Evolutionary conservation across 2,113 vertebrate species (phyloP), one percentile per base, ranked within the genome.

Genomic region (Octodon degus): DNA sequence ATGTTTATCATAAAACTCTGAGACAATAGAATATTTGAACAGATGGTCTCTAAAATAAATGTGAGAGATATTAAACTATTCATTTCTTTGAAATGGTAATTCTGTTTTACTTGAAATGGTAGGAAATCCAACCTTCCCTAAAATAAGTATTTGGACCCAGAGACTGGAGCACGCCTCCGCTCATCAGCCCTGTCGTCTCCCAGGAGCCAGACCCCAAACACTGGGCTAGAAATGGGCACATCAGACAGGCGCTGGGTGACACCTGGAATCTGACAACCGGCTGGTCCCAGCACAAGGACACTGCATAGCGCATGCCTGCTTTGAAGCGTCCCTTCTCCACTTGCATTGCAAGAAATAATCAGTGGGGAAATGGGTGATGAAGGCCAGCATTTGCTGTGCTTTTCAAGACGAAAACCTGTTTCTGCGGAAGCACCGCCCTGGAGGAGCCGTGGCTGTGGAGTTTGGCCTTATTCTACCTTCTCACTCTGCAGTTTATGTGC

Each of bases 301-400:
- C 79, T 67, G 43, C 2, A 67, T 85, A 82, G 62, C 40, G 11
- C 47, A 77, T 74, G 68, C 34, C 85, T 76, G 27, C 80, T 17
- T 22, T 94, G 14, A 92, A 47, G 60, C 70, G 24, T 93, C 76
- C 88, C 91, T 65, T 84, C 80, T 79, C 90, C 47, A 79, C 34
- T 34, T 86, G 20, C 92, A 76, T 89, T 90, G 89, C 50, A 90
- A 80, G 95, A 97, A 96, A 94, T 80, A 62, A 90, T 74, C 63
- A 40, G 6, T 53, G 91, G 70, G 68, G 90, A 85, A 80, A 86
- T 34, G 8, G 62, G 1, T 47, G 37, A 83, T 27, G 47, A 87
- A 34, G 50, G 30, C 47, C 77, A 81, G 24, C 22, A 27, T 27
- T 80, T 27, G 20, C 9, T 70, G 8, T 10, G 11, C 20, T 20